Percentiles rank a stretch among this genome's conserved stretches.
Conservation (phyloP, 1,140 invertebrate species). For the Nephila pilipes region DNA sequence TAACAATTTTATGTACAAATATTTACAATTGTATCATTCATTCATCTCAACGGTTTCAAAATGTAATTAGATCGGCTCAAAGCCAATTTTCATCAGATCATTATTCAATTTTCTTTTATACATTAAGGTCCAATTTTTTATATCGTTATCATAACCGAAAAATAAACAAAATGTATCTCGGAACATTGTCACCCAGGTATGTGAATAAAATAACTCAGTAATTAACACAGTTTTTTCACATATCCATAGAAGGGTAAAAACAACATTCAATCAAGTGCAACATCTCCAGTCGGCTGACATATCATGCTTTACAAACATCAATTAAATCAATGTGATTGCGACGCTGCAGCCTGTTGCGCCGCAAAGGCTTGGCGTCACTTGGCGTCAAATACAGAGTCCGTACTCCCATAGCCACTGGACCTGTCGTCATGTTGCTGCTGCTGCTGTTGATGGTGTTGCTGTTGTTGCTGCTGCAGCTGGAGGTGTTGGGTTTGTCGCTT, state of each 20-base stretch:
- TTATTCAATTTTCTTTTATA: neutral
- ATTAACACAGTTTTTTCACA: neutral
- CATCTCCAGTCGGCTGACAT: neutral
- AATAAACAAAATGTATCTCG: neutral
- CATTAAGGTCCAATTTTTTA: neutral
- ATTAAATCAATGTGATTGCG: slow-evolving; percentile 49
- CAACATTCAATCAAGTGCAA: slow-evolving; percentile 2
- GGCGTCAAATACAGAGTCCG: slow-evolving; percentile 75
- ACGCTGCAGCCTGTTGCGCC: slow-evolving; percentile 55
- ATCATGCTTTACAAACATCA: neutral
- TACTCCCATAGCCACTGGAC: slow-evolving; percentile 82
- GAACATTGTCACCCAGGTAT: neutral
- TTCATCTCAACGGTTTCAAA: neutral
- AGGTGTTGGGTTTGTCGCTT: slow-evolving; percentile 77
- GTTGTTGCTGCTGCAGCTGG: slow-evolving; percentile 82
- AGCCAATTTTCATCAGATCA: no score
- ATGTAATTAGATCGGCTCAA: no score
- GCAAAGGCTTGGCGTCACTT: slow-evolving; percentile 76
- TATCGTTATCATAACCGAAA: neutral
- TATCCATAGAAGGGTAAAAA: neutral
- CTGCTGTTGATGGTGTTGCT: slow-evolving; percentile 58
- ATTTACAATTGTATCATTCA: neutral
- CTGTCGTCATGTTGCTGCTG: slow-evolving; percentile 81
- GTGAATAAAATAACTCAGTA: neutral
- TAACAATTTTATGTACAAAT: slow-evolving; percentile 43